A percentile compares a stretch with the other conserved stretches of the same genome.
Evolutionary conservation across 2,888 invertebrate genomes (phyloP).

Genomic region (Orthonevra nobilis): DNA sequence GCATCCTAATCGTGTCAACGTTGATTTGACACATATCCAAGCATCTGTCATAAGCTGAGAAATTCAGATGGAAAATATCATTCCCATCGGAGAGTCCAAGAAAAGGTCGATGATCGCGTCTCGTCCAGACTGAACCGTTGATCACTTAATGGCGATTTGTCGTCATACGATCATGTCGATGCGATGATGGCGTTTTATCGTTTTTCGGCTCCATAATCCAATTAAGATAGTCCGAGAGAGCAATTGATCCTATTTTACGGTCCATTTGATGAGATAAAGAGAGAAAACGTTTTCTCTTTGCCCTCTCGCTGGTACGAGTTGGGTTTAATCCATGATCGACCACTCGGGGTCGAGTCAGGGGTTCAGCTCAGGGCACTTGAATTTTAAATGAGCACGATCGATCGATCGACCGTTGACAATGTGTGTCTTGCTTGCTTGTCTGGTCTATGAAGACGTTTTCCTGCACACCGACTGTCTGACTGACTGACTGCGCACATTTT

Average conservation of each 20-base stretch:
- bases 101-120: constrained; percentile 52
- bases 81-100: constrained; percentile 15
- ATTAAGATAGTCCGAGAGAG: constrained; percentile 63
- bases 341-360: too few species aligned
- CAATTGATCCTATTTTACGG: constrained; percentile 70
- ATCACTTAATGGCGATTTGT: constrained; percentile 63
- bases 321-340: too few species aligned
- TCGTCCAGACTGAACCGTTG: not conserved
- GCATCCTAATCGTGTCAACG: constrained; percentile 54
- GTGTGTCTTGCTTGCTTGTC: not conserved
- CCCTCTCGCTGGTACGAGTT: constrained; percentile 6
- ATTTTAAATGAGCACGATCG: constrained; percentile 48
- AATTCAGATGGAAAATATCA: not conserved
- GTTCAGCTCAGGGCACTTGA: constrained; percentile 47
- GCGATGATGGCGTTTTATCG: constrained; percentile 17
- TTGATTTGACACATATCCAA: constrained; percentile 69
- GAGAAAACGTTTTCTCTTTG: constrained; percentile 6
- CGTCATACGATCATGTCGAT: constrained; percentile 21
- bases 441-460: constrained; percentile 51
- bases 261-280: constrained; percentile 65
- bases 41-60: constrained; percentile 64
- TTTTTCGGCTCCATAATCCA: constrained; percentile 58
- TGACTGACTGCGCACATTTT: constrained; percentile 14
- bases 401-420: constrained; percentile 4
- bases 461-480: not conserved